phyloP scores from a whole-genome alignment of 2,797 vertebrate genomes.

The Valencia hispanica region DNA sequence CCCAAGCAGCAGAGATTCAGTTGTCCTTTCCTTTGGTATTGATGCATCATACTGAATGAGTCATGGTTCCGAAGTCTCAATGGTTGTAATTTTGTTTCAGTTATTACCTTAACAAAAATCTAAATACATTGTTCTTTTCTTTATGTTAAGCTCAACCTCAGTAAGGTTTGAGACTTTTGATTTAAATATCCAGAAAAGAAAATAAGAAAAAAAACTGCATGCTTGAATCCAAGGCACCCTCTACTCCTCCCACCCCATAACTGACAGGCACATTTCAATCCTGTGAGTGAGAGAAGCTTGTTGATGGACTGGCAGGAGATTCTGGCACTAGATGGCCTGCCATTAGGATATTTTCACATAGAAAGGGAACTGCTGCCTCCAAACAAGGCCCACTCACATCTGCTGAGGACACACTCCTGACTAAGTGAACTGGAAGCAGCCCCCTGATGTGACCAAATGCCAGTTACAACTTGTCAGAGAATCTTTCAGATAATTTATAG shows the following conservation, averaged over 20 bases:
- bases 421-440: conserved; percentile 57
- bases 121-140: conserved; percentile 22
- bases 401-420: conserved; percentile 69
- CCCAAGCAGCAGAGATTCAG: not conserved
- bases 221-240: conserved; percentile 52
- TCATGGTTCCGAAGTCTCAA: not conserved
- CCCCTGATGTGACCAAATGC: conserved; percentile 52
- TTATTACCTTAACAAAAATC: not conserved
- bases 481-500: conserved; percentile 21
- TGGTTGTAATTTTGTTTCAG: conserved; percentile 2
- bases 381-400: conserved; percentile 76
- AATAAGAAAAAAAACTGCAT: conserved; percentile 73
- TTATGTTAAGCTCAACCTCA: conserved; percentile 41
- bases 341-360: conserved; percentile 63
- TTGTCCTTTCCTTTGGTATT: not conserved
- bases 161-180: conserved; percentile 42
- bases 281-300: conserved; percentile 66
- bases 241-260: conserved; percentile 60
- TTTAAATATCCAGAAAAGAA: conserved; percentile 50
- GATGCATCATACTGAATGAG: not conserved
- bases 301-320: conserved; percentile 61
- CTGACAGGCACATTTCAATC: conserved; percentile 79
- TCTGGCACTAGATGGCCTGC: conserved; percentile 62
- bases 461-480: conserved; percentile 29
- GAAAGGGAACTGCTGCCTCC: conserved; percentile 65